These are phyloP conservation scores for Toxotes chatareus DNA, from an alignment of 2,113 vertebrate species.

Conservation along the genomic window DNA sequence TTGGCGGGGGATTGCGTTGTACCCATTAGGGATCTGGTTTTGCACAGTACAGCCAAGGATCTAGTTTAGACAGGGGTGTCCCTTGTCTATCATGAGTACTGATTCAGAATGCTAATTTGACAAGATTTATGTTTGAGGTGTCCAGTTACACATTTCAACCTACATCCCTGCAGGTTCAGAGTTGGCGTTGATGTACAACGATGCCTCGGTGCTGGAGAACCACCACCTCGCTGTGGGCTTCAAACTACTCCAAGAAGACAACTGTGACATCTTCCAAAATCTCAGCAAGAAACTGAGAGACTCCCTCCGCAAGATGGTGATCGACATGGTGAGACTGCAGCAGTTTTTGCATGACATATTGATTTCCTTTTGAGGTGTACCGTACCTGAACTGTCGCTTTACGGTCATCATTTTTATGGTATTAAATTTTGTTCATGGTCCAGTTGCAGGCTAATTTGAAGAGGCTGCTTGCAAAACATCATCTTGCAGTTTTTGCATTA, in stretches of 20 bases:
- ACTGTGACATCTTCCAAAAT: conserved; percentile 94
- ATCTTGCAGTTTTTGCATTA: neutral
- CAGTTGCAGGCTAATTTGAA: conserved; percentile 3
- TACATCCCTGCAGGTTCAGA: conserved; percentile 86
- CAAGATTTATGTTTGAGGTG: neutral
- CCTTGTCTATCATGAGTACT: neutral
- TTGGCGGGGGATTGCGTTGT: too few relatives aligned
- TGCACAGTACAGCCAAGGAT: too few relatives aligned
- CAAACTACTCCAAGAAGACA: conserved; percentile 92
- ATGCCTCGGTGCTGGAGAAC: conserved; percentile 92
- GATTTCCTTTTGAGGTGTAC: neutral
- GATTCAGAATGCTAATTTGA: neutral
- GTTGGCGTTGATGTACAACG: conserved; percentile 94
- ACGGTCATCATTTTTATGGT: too few relatives aligned
- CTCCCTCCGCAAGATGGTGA: conserved; percentile 91
- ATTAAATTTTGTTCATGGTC: too few relatives aligned
- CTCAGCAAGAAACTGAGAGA: conserved; percentile 90
- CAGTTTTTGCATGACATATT: neutral
- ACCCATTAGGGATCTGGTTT: too few relatives aligned
- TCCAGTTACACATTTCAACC: neutral
- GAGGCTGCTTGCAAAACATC: conserved; percentile 4
- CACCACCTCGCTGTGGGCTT: conserved; percentile 95
- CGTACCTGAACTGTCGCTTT: too few relatives aligned
- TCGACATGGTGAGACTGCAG: conserved; percentile 88
- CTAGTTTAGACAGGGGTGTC: neutral